Evolutionary conservation across 2,113 vertebrate species (phyloP).

Genomic region (Pangasianodon gigas): DNA sequence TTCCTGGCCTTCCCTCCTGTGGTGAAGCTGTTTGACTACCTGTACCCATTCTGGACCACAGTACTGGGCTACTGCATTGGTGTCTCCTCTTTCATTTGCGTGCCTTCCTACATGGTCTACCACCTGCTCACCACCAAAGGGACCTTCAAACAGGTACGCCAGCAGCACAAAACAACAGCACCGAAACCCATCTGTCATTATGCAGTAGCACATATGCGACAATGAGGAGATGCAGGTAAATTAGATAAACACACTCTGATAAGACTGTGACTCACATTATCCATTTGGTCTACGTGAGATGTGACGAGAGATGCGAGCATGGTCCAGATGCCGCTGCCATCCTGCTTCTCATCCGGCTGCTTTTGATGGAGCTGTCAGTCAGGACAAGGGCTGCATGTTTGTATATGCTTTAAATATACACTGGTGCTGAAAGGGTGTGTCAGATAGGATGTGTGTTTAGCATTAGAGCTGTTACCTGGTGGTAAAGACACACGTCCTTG

Average conservation of each 20-base stretch:
- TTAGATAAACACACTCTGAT: conserved; percentile 34
- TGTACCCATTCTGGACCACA: conserved; percentile 88
- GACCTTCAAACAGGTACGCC: conserved; percentile 89
- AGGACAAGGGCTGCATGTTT: conserved; percentile 49
- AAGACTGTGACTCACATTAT: conserved; percentile 43
- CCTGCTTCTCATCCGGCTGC: conserved; percentile 39
- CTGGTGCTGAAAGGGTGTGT: conserved; percentile 54
- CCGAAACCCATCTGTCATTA: conserved; percentile 37
- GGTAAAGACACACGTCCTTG: conserved; percentile 9
- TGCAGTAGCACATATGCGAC: conserved; percentile 8
- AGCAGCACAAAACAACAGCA: conserved; percentile 25
- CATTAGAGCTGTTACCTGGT: conserved; percentile 17
- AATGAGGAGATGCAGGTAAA: conserved; percentile 33
- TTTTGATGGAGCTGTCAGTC: conserved; percentile 47
- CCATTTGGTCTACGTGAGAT: conserved; percentile 29
- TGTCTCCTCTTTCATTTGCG: conserved; percentile 90
- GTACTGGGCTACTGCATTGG: conserved; percentile 93
- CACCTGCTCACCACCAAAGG: conserved; percentile 84
- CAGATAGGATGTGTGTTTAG: conserved; percentile 49
- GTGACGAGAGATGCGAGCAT: conserved; percentile 55
- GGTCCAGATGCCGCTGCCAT: conserved; percentile 28
- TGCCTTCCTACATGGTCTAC: conserved; percentile 89
- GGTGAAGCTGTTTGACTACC: conserved; percentile 86
- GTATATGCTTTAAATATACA: conserved; percentile 54
- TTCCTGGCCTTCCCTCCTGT: conserved; percentile 88